Percentiles rank a stretch among this genome's conserved stretches.
phyloP scores from a whole-genome alignment of 2,797 vertebrate species.

The Toxotes lorentzi region DNA sequence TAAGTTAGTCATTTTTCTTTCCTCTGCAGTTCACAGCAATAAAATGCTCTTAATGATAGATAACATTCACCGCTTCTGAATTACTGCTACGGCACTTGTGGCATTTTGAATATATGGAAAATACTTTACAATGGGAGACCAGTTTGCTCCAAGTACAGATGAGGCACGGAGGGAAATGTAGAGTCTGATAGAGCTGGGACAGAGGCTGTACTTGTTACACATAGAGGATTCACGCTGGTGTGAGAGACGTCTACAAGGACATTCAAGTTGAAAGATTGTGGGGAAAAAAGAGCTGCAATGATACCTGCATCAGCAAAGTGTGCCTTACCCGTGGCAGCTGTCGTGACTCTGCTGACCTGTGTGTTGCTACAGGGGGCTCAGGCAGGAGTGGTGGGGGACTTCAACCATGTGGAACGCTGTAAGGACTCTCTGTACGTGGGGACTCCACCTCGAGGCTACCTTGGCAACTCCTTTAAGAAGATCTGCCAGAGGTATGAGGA shows the following conservation, averaged over 20 bases:
- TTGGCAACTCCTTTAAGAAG: constrained; percentile 72
- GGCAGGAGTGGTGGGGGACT: constrained; percentile 78
- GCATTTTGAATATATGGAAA: constrained; percentile 81
- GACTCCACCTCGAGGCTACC: constrained; percentile 81
- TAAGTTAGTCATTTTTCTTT: neutral
- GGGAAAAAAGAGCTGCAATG: constrained; percentile 42
- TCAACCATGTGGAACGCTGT: constrained; percentile 78
- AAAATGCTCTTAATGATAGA: constrained; percentile 42
- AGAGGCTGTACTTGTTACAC: constrained; percentile 36
- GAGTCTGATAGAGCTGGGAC: constrained; percentile 32
- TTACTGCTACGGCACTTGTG: constrained; percentile 3
- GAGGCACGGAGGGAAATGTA: constrained; percentile 48
- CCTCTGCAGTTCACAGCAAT: constrained; percentile 25
- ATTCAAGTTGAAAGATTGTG: neutral
- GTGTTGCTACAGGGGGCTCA: constrained; percentile 33
- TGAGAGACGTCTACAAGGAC: constrained; percentile 13
- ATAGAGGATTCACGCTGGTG: constrained; percentile 15
- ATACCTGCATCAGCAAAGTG: constrained; percentile 5
- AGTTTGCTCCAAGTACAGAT: constrained; percentile 33
- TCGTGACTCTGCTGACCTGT: constrained; percentile 37
- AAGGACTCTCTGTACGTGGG: constrained; percentile 85
- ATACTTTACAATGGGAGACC: constrained; percentile 49
- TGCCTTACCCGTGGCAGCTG: constrained; percentile 16
- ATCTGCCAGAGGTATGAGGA: constrained; percentile 82
- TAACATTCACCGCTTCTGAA: constrained; percentile 59